phyloP scores from a whole-genome alignment of 2,113 vertebrate species.

The Glaucidium brasilianum region DNA sequence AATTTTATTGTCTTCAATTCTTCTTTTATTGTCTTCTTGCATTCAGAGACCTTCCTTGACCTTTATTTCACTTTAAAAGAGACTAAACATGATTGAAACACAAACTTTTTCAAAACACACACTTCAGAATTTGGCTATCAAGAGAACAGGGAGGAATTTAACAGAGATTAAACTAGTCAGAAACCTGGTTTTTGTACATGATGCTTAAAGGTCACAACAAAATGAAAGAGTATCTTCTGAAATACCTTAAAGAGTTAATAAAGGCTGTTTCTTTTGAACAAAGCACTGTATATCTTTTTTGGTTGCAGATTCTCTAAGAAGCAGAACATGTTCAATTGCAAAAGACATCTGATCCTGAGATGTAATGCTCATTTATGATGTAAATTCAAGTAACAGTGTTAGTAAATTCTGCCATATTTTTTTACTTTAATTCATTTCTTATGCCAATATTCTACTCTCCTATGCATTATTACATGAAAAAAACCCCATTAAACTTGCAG shows the following conservation, averaged over 20 bases:
- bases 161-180: not conserved
- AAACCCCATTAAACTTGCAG: not conserved
- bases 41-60: not conserved
- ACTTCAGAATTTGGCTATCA: not conserved
- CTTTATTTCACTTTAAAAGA: not conserved
- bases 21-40: not conserved
- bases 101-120: not conserved
- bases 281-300: not conserved
- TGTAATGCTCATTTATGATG: not conserved
- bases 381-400: not conserved
- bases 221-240: not conserved
- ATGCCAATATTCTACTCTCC: not conserved
- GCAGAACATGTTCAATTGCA: not conserved
- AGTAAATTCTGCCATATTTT: not conserved
- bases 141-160: not conserved
- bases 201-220: not conserved
- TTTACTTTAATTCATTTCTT: not conserved
- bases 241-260: not conserved
- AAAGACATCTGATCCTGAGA: not conserved
- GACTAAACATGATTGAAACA: not conserved
- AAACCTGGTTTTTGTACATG: not conserved
- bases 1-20: not conserved
- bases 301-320: not conserved
- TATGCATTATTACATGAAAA: not conserved
- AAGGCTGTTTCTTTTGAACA: fast-evolving